Base-by-base conservation (phyloP, 2,797 vertebrate species). In the Gallinago stenura region DNA sequence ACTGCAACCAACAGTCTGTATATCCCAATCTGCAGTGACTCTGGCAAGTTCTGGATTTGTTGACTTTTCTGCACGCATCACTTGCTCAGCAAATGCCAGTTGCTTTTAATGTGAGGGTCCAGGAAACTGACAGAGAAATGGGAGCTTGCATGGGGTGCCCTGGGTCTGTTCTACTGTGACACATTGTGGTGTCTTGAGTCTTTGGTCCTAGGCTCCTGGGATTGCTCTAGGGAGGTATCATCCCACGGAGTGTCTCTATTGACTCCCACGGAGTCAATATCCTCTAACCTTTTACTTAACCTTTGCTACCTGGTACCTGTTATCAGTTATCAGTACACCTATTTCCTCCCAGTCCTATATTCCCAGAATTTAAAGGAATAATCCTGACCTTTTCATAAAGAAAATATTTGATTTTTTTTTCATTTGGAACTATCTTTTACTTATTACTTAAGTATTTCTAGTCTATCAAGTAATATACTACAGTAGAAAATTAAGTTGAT, bases 21-120 rank as follows among this genome's bases (percentile, higher is more conserved):
- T 46, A 46, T 21, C 20, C 45, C 45, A 46, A 16, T 8, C 2
- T 2, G 1, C 11, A 35, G 3, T 20, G 45, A 57, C 21, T 60
- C 26, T 14, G 21, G 15, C 17, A 45, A 65, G 10, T 57, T 72
- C 41, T 65, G 60, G 11, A 45, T 80, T 77, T 26, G 0, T 46
- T 6, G 19, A 13, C 20, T 72, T 76, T 83, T 77, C 28, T 60
- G 14, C 11, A 54, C 28, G 45, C 21, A 58, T 64, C 19, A 4
- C 13, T 73, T 43, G 4, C 5, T 50, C 13, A 6, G 15, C 9
- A 57, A 9, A 39, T 1, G 1, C 15, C n/a, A 31, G 26, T 9
- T 45, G 13, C 17, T 86, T 86, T 17, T 46, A 54, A 43, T 10
- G 16, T 41, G n/a, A 54, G 1, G 3, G 30, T 70, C 9, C 18